Evolutionary conservation across 2,797 vertebrate genomes (phyloP).

Genomic region (Heterohyrax brucei): DNA sequence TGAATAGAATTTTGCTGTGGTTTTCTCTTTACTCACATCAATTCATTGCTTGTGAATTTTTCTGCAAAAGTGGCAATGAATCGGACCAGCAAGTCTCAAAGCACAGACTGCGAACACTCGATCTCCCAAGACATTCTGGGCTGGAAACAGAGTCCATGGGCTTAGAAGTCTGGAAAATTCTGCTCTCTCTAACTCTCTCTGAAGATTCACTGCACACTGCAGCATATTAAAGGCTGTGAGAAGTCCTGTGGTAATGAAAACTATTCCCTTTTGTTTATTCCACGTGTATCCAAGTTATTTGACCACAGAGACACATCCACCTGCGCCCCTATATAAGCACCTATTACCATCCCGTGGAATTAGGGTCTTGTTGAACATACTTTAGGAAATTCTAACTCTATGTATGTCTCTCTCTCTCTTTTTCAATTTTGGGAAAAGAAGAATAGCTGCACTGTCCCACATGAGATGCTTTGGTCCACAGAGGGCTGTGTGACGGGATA

Average conservation of each 20-base stretch:
- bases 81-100: slow-evolving; percentile 77
- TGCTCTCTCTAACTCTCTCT: neutral
- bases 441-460: neutral
- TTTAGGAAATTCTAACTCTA: neutral
- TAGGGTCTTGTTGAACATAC: neutral
- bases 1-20: slow-evolving; percentile 72
- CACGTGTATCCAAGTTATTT: slow-evolving; percentile 27
- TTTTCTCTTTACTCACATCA: slow-evolving; percentile 76
- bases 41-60: slow-evolving; percentile 78
- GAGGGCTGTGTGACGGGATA: neutral
- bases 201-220: neutral
- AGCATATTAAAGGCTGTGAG: slow-evolving; percentile 50
- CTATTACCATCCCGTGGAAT: neutral
- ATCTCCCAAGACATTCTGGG: slow-evolving; percentile 31
- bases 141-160: neutral
- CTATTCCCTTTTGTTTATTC: slow-evolving; percentile 23
- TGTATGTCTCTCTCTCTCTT: neutral
- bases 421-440: neutral
- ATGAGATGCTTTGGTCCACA: neutral
- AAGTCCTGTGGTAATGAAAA: slow-evolving; percentile 15
- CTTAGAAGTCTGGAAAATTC: slow-evolving; percentile 60
- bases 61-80: slow-evolving; percentile 74
- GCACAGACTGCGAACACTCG: slow-evolving; percentile 11
- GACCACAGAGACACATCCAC: neutral
- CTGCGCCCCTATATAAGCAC: neutral